phyloP scores from a whole-genome alignment of 2,113 vertebrate genomes.

The Microcebus jonahi region DNA sequence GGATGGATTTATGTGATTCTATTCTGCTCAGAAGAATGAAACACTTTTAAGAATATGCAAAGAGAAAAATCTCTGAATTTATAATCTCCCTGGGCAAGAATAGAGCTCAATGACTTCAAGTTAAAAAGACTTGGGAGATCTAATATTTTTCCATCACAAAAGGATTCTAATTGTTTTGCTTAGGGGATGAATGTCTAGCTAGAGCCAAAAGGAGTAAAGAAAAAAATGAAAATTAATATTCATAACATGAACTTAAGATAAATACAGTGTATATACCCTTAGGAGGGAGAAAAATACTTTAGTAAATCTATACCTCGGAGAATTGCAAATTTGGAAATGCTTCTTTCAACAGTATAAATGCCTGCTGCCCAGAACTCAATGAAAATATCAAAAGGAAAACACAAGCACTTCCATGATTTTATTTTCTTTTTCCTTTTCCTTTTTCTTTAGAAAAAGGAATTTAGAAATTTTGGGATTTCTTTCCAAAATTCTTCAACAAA shows the following conservation, averaged over 20 bases:
- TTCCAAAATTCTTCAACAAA: constrained; percentile 9
- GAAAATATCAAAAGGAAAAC: constrained; percentile 19
- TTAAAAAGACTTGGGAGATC: neutral
- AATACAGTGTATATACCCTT: neutral
- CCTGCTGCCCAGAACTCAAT: neutral
- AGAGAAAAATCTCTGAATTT: neutral
- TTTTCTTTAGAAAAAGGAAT: neutral
- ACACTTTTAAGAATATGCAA: neutral
- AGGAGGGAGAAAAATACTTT: neutral
- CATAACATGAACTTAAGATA: constrained; percentile 3
- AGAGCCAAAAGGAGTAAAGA: neutral
- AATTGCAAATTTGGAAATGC: neutral
- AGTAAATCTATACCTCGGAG: neutral
- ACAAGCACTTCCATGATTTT: neutral
- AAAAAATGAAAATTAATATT: constrained; percentile 36
- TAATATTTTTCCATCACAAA: neutral
- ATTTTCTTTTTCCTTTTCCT: neutral
- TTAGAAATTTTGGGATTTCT: neutral
- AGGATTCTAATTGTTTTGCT: neutral
- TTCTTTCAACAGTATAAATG: neutral
- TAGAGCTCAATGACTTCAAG: neutral
- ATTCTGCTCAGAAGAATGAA: neutral
- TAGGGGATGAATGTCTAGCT: neutral
- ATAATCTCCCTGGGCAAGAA: neutral
- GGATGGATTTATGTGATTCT: neutral